A percentile compares a stretch with the other conserved stretches of the same genome.
phyloP scores from a whole-genome alignment of 2,888 invertebrate species.

The Caenorhabditis virilis region DNA sequence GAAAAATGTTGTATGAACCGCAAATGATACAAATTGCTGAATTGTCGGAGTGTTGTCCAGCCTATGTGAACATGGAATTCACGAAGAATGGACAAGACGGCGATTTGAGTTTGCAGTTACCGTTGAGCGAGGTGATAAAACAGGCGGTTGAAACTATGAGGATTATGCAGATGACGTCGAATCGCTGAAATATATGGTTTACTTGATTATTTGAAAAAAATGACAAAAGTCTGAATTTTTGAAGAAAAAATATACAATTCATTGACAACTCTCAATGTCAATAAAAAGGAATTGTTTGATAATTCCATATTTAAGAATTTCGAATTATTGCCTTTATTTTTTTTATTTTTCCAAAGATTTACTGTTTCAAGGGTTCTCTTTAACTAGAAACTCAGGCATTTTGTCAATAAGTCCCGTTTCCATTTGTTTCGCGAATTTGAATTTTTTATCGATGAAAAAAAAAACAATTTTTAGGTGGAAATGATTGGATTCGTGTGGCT shows the following conservation, averaged over 20 bases:
- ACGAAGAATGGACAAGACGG: conserved; percentile 12
- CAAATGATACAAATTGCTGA: conserved; percentile 74
- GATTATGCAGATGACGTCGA: conserved; percentile 6
- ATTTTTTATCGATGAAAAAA: neutral
- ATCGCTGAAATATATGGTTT: too few relatives aligned
- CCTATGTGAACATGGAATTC: conserved; percentile 27
- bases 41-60: conserved; percentile 11
- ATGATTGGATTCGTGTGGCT: conserved; percentile 17
- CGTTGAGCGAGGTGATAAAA: conserved; percentile 36
- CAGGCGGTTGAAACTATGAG: conserved; percentile 37
- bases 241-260: too few relatives aligned
- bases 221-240: too few relatives aligned
- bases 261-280: too few relatives aligned
- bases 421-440: too few relatives aligned
- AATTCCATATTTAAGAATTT: too few relatives aligned
- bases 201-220: too few relatives aligned
- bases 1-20: conserved; percentile 97
- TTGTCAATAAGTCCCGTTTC: conserved; percentile 9
- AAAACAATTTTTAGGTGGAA: conserved; percentile 15
- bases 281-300: too few relatives aligned
- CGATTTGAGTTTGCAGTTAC: conserved; percentile 17
- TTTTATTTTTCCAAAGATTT: too few relatives aligned
- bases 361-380: too few relatives aligned
- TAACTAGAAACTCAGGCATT: too few relatives aligned
- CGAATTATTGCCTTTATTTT: too few relatives aligned